A percentile compares a stretch with the other conserved stretches of the same genome.
Conservation (phyloP, 2,797 vertebrate genomes). For the Numenius phaeopus region DNA sequence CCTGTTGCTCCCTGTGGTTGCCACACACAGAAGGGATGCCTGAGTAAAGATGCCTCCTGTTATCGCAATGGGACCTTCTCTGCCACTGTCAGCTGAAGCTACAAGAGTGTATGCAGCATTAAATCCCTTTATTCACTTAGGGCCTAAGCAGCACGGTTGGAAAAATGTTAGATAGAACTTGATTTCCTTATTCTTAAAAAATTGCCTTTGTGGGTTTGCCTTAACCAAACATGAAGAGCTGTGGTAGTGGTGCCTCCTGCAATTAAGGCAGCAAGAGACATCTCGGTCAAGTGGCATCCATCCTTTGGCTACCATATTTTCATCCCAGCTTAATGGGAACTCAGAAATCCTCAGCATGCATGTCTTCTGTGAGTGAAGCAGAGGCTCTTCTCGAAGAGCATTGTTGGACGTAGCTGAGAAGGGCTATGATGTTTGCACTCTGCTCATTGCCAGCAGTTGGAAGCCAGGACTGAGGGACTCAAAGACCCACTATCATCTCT, state of each 20-base stretch:
- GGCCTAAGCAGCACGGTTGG: neutral
- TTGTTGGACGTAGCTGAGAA: neutral
- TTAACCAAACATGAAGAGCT: neutral
- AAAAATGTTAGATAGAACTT: neutral
- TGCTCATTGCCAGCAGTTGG: neutral
- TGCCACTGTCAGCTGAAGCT: neutral
- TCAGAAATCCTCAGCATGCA: rapidly evolving
- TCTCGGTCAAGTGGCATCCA: neutral
- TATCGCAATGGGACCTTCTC: neutral
- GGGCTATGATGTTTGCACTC: rapidly evolving
- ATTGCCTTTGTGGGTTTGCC: neutral
- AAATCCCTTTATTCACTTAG: neutral
- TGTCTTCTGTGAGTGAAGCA: neutral
- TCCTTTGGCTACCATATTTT: neutral
- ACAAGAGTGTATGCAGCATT: neutral
- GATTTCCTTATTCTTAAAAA: neutral
- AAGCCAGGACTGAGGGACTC: neutral
- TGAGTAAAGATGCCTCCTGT: neutral
- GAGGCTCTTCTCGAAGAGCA: neutral
- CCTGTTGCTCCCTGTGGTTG: neutral
- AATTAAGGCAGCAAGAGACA: neutral
- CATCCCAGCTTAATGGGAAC: neutral
- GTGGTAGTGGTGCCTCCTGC: neutral
- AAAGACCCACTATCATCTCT: neutral
- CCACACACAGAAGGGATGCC: neutral